Percentiles rank a stretch among this genome's conserved stretches.
Conservation (phyloP, 2,113 vertebrate genomes). For the Hemibagrus wyckioides region DNA sequence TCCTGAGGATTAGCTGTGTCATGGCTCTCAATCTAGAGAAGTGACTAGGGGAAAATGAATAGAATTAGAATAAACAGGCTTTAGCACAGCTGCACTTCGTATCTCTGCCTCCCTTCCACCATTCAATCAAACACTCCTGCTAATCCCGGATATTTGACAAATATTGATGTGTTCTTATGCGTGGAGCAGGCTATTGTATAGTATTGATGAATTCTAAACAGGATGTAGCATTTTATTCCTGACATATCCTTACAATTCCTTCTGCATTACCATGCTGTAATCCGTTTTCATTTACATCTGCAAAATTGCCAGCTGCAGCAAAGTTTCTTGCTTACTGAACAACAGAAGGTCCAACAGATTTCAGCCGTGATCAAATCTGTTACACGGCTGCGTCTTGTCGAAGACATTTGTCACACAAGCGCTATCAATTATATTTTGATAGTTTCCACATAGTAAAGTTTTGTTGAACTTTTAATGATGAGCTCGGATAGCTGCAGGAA, state of each 20-base stretch:
- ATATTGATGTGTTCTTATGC: neutral
- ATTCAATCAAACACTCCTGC: neutral
- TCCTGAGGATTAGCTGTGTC: neutral
- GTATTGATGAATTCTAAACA: neutral
- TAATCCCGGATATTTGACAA: slow-evolving; percentile 19
- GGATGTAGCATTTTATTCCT: neutral
- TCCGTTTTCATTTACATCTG: slow-evolving; percentile 29
- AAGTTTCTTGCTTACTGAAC: slow-evolving; percentile 5
- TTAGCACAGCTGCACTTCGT: neutral
- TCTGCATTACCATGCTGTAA: neutral
- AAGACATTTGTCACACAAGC: slow-evolving; percentile 23
- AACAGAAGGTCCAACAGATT: slow-evolving; percentile 30
- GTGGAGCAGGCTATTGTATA: neutral
- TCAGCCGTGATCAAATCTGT: slow-evolving; percentile 25
- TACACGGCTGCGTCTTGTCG: neutral
- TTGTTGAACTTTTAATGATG: neutral
- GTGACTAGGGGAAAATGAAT: neutral
- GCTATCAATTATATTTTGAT: neutral
- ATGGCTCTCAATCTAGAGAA: neutral
- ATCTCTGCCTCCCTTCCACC: neutral
- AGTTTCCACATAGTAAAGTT: slow-evolving; percentile 9
- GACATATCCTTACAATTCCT: neutral
- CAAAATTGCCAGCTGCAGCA: slow-evolving; percentile 24
- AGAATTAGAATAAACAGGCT: slow-evolving; percentile 10
- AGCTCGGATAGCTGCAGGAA: neutral